Base-by-base conservation (phyloP, 2,888 invertebrate genomes). In the Rhagium mordax region DNA sequence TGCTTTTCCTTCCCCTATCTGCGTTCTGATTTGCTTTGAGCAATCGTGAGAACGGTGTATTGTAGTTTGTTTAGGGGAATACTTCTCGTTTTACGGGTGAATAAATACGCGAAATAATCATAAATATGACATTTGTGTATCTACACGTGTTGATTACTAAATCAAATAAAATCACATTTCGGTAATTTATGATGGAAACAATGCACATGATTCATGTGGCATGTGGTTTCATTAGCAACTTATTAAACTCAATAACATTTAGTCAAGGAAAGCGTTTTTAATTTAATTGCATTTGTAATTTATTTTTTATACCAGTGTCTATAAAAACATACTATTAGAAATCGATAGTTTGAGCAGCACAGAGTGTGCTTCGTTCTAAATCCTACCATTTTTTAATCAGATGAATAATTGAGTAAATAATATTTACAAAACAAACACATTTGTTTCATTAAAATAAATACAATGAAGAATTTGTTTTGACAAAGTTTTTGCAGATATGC, bases 121-220 rank as follows among this genome's bases (percentile, higher is more conserved):
- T n/a, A 51, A 59, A 29, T 18, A 33, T 18, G 33, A 59, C 33
- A 59, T 33, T 59, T 24, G 18, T 59, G 13, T 18, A 18, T 10
- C 33, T 33, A 41, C 29, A 59, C 33, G 59, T 59, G 59, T 20
- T 41, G 33, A 64, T 64, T 21, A 64, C n/a, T 64, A 49, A 51
- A 64, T 64, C 51, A 64, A 64, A 64, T 51, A 64, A 24, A 64
- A 64, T 49, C 18, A 15, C 49, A 64, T 64, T 29, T 64, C 13
- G 51, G 64, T 51, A 51, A 21, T 27, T 51, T 64, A 64, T 51
- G 51, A 51, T 51, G 64, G 29, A 64, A 64, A 64, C 64, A 64
- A 51, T 51, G 16, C 27, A 15, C 51, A 15, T 64, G 64, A 51
- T 27, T 64, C 48, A 64, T 15, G n/a, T 49, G 18, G 4, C 64